Conservation (phyloP, 2,888 invertebrate species). For the Parthenolecanium corni region DNA sequence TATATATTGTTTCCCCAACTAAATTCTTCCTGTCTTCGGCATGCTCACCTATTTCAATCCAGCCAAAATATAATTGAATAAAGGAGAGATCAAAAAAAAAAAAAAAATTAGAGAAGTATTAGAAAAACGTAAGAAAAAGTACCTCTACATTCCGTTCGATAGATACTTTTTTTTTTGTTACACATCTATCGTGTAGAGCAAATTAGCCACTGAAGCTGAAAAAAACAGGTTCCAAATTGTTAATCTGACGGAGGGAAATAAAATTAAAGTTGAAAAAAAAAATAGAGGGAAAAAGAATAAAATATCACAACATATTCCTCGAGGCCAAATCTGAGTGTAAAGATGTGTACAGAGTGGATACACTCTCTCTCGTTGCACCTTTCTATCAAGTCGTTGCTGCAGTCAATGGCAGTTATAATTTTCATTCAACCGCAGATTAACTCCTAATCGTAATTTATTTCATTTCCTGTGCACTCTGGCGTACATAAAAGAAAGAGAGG, state of each 20-base stretch:
- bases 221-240: conserved; percentile 14
- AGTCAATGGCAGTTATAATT: conserved; percentile 6
- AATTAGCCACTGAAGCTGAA: conserved; percentile 12
- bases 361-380: not conserved
- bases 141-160: too few species aligned
- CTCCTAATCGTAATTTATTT: conserved; percentile 21
- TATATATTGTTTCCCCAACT: too few species aligned
- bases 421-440: conserved; percentile 19
- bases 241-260: conserved; percentile 2
- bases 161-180: too few species aligned
- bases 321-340: conserved; percentile 6
- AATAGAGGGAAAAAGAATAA: too few species aligned
- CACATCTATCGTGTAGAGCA: not conserved
- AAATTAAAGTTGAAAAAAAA: not conserved
- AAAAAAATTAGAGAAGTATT: too few species aligned
- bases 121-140: too few species aligned
- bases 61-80: too few species aligned
- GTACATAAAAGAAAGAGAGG: too few species aligned
- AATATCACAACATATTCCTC: not conserved
- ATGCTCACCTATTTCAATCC: too few species aligned
- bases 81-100: too few species aligned
- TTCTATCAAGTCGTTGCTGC: too few species aligned
- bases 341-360: not conserved
- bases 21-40: too few species aligned
- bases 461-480: conserved; percentile 12